Evolutionary conservation across 2,888 invertebrate genomes (phyloP).

Genomic region (Thumatha senex): DNA sequence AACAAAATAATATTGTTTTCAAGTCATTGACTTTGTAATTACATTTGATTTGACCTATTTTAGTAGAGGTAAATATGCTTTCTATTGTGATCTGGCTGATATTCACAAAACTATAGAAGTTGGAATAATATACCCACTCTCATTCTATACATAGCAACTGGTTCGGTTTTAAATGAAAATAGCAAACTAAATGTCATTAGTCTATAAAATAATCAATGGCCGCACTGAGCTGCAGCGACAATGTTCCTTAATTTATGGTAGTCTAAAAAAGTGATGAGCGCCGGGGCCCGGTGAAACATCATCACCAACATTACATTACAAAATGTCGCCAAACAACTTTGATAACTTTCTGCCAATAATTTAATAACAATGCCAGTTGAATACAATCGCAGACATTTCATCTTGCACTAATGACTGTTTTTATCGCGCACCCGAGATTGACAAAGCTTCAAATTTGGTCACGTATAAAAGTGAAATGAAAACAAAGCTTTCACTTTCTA

Average conservation of each 20-base stretch:
- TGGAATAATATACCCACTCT: too few species aligned
- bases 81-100: too few species aligned
- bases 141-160: too few species aligned
- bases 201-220: too few species aligned
- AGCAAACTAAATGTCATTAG: too few species aligned
- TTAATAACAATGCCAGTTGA: constrained; percentile 20
- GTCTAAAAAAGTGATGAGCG: too few species aligned
- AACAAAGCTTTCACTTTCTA: constrained; percentile 36
- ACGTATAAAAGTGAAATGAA: constrained; percentile 31
- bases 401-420: constrained; percentile 27
- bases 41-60: not conserved
- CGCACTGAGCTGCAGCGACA: too few species aligned
- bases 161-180: not conserved
- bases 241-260: too few species aligned
- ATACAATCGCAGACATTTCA: constrained; percentile 21
- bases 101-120: too few species aligned
- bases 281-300: not conserved
- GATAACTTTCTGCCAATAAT: constrained; percentile 23
- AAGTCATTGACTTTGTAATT: not conserved
- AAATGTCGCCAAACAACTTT: constrained; percentile 16
- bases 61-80: too few species aligned
- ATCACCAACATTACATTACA: constrained; percentile 11
- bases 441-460: constrained; percentile 38
- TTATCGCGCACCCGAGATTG: constrained; percentile 28
- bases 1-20: not conserved